Conservation (phyloP, 1,140 invertebrate species). For the Schmidtea mediterranea region DNA sequence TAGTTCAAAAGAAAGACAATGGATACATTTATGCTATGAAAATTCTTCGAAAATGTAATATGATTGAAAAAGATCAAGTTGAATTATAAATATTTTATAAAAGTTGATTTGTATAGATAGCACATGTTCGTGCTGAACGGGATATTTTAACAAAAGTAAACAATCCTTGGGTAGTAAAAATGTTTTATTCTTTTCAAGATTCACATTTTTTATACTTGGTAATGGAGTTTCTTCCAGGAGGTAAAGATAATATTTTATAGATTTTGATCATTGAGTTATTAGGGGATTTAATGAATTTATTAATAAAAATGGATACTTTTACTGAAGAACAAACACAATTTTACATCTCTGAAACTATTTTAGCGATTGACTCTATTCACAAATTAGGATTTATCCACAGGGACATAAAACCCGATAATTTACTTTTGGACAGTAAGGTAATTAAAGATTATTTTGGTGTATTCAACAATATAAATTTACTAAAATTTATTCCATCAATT, state of each 20-base stretch:
- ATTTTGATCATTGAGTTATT: no score
- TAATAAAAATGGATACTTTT: constrained; percentile 97
- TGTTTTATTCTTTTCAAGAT: constrained; percentile 98
- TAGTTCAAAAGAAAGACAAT: constrained; percentile 99
- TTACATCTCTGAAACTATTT: constrained; percentile 86
- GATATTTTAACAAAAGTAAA: constrained; percentile 94
- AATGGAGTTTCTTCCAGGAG: constrained; percentile 97
- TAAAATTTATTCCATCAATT: no score
- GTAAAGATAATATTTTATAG: no score
- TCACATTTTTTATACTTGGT: constrained; percentile 92
- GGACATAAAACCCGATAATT: constrained; percentile 97
- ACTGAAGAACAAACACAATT: constrained; percentile 96
- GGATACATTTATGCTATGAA: constrained; percentile 99
- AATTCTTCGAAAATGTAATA: constrained; percentile 87
- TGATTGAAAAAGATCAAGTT: constrained; percentile 91
- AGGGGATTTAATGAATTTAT: constrained; percentile 92
- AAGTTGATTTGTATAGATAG: constrained; percentile 34
- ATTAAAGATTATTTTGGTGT: no score
- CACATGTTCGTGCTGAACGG: constrained; percentile 85
- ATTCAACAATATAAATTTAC: no score
- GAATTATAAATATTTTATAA: constrained; percentile 10
- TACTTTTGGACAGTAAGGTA: constrained; percentile 65
- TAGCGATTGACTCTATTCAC: constrained; percentile 96
- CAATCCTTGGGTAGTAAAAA: constrained; percentile 98
- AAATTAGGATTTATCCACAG: constrained; percentile 95